Conservation (phyloP, 2,113 vertebrate species). For the Corythornis cristatus region DNA sequence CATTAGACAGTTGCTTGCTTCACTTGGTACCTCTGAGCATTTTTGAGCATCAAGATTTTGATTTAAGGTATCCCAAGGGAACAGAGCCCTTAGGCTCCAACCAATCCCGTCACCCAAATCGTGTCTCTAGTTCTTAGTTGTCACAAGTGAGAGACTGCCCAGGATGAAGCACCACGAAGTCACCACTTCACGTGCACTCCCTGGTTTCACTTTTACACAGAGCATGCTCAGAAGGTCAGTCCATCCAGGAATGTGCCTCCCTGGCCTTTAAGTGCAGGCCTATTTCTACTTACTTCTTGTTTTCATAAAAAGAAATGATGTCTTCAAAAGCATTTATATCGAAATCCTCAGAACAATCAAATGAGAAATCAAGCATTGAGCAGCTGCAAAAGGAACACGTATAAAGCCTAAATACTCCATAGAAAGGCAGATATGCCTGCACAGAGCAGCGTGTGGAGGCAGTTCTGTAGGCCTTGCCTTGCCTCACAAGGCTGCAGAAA, state of each 20-base stretch:
- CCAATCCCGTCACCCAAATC: not conserved
- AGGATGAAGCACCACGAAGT: not conserved
- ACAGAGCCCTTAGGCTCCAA: not conserved
- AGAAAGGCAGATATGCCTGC: not conserved
- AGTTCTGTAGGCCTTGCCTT: not conserved
- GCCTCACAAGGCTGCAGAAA: not conserved
- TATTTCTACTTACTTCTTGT: constrained; percentile 94
- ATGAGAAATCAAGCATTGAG: constrained; percentile 98
- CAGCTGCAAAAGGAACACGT: constrained; percentile 85
- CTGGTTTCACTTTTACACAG: not conserved
- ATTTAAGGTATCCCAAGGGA: not conserved
- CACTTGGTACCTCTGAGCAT: not conserved
- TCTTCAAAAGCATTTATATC: constrained; percentile 96
- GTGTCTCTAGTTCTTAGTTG: not conserved
- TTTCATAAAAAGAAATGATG: constrained; percentile 98
- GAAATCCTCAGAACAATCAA: constrained; percentile 97
- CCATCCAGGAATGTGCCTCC: constrained; percentile 64
- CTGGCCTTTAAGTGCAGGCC: constrained; percentile 45
- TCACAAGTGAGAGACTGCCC: not conserved
- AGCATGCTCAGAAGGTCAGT: not conserved
- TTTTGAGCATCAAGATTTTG: not conserved
- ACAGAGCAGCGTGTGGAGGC: not conserved
- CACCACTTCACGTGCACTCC: not conserved
- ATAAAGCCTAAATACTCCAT: constrained; percentile 42
- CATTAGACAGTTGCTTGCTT: not conserved